phyloP scores from a whole-genome alignment of 2,113 vertebrate species.

The Platycercus adscitus region DNA sequence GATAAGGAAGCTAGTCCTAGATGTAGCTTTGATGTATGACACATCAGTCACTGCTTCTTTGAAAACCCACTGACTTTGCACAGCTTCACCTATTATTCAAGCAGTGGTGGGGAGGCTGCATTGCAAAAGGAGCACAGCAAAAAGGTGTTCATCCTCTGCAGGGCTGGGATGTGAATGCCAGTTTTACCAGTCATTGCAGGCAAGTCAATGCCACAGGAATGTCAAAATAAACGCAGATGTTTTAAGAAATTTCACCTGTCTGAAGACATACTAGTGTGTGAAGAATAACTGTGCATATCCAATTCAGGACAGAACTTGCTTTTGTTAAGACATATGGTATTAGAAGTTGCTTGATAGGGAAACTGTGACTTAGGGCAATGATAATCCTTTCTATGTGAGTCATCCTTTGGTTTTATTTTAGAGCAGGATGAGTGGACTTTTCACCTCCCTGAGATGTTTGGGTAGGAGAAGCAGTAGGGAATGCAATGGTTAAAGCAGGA shows the following conservation, averaged over 20 bases:
- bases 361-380: not conserved
- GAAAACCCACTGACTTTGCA: not conserved
- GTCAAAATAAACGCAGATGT: not conserved
- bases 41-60: not conserved
- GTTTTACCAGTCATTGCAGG: not conserved
- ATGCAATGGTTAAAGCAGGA: not conserved
- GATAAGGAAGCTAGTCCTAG: not conserved
- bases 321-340: accelerated
- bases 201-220: not conserved
- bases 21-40: not conserved
- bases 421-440: not conserved
- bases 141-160: not conserved
- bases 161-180: not conserved
- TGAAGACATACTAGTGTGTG: not conserved
- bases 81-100: not conserved
- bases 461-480: not conserved
- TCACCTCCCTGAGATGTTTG: not conserved
- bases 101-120: not conserved
- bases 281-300: not conserved
- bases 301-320: not conserved
- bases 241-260: not conserved
- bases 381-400: not conserved
- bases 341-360: not conserved
- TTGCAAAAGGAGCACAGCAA: not conserved
- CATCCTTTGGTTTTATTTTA: not conserved